These are phyloP conservation scores for Iguana delicatissima DNA, from an alignment of 2,797 vertebrate genomes.

Conservation along the genomic window DNA sequence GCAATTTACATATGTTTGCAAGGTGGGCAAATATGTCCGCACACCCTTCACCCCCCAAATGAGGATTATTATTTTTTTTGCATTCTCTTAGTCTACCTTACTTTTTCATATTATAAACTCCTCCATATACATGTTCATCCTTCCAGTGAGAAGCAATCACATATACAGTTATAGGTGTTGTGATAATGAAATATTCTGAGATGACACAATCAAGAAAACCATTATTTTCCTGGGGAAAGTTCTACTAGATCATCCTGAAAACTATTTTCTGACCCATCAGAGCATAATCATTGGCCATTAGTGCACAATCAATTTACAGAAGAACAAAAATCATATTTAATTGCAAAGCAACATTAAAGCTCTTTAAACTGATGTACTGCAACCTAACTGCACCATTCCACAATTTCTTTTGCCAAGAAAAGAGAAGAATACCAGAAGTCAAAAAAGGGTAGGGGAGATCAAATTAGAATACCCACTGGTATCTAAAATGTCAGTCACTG, in stretches of 20 bases:
- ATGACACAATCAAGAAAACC: background rate
- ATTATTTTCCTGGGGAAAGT: background rate
- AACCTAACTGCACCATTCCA: background rate
- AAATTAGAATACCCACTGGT: background rate
- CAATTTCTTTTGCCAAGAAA: background rate
- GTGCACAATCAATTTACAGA: background rate
- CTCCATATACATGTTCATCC: background rate
- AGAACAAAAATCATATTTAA: background rate
- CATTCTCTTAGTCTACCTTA: background rate
- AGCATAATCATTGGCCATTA: background rate
- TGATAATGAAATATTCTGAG: background rate
- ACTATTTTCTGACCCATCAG: too few species aligned
- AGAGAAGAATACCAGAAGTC: background rate
- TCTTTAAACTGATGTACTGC: background rate
- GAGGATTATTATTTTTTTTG: background rate
- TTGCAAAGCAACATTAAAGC: background rate
- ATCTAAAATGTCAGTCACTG: background rate
- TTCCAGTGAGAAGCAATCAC: background rate
- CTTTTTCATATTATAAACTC: background rate
- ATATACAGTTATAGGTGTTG: background rate
- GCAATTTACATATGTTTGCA: background rate
- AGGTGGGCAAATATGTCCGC: background rate
- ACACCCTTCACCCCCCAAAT: background rate
- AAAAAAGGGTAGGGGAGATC: too few species aligned
- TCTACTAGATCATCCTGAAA: background rate